These are phyloP conservation scores for Zonotrichia albicollis DNA, from an alignment of 2,797 vertebrate genomes.

Conservation along the genomic window DNA sequence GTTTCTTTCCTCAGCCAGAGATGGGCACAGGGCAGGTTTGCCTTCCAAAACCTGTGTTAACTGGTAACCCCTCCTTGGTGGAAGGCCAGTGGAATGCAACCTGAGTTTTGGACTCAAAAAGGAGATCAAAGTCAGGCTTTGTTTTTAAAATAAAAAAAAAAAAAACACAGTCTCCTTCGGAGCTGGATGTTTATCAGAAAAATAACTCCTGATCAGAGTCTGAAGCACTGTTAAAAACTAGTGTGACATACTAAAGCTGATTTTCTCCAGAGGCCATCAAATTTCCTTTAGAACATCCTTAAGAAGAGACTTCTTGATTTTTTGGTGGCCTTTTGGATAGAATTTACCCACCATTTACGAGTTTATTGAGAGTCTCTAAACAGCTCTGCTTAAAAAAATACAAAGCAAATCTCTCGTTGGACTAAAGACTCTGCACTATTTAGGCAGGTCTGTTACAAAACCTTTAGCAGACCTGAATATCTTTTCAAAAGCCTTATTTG, in stretches of 20 bases:
- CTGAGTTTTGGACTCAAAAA: neutral
- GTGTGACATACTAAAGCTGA: neutral
- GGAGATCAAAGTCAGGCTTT: neutral
- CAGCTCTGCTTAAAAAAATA: neutral
- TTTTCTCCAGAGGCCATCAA: neutral
- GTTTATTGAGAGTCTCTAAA: neutral
- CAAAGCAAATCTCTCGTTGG: neutral
- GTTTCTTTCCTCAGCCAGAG: neutral
- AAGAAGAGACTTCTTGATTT: neutral
- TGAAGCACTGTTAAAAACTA: neutral
- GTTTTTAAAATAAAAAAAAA: neutral
- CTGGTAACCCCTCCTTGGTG: neutral
- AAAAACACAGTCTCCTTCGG: neutral
- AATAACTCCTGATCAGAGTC: neutral
- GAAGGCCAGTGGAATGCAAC: neutral
- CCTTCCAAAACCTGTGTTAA: neutral
- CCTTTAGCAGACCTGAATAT: neutral
- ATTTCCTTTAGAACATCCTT: neutral
- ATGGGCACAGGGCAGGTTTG: rapidly evolving
- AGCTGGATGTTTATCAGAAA: neutral
- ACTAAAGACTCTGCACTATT: neutral
- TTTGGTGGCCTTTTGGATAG: neutral
- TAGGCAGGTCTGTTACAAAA: neutral
- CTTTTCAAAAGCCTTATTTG: neutral
- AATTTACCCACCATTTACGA: rapidly evolving